Evolutionary conservation across 2,888 invertebrate genomes (phyloP).

Genomic region (Heliconius hortense): DNA sequence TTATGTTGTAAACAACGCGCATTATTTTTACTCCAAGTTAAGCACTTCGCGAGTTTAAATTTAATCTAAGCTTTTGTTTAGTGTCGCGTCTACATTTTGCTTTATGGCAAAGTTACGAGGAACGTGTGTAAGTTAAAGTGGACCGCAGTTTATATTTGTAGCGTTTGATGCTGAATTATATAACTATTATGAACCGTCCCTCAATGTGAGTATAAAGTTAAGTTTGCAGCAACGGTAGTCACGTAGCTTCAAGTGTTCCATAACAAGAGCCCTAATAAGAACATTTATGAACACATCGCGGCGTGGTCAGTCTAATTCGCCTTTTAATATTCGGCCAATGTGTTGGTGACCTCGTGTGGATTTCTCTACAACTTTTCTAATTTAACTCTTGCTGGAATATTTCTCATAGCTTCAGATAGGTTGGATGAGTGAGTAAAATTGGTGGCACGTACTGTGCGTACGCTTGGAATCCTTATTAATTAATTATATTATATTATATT

Average conservation of each 20-base stretch:
- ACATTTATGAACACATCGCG: constrained; percentile 65
- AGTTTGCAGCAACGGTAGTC: constrained; percentile 47
- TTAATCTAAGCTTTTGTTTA: constrained; percentile 47
- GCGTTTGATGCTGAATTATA: constrained; percentile 43
- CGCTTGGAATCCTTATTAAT: constrained; percentile 63
- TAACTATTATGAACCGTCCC: constrained; percentile 32
- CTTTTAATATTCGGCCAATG: constrained; percentile 75
- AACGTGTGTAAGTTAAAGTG: constrained; percentile 46
- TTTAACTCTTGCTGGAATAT: constrained; percentile 59
- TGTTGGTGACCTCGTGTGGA: constrained; percentile 56
- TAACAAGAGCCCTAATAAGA: constrained; percentile 61
- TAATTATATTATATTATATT: constrained; percentile 8
- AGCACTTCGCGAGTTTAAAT: constrained; percentile 45
- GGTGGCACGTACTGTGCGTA: constrained; percentile 58
- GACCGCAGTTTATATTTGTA: constrained; percentile 45
- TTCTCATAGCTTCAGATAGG: constrained; percentile 49
- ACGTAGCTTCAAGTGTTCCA: constrained; percentile 56
- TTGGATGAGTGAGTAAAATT: constrained; percentile 59
- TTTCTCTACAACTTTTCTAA: constrained; percentile 64
- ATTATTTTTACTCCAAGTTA: constrained; percentile 45
- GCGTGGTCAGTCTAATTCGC: constrained; percentile 68
- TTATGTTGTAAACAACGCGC: constrained; percentile 45
- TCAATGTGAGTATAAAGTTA: constrained; percentile 40
- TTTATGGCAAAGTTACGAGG: constrained; percentile 46
- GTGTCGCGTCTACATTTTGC: constrained; percentile 45